These are phyloP conservation scores for Bovichtus diacanthus DNA, from an alignment of 2,797 vertebrate species.

Conservation along the genomic window DNA sequence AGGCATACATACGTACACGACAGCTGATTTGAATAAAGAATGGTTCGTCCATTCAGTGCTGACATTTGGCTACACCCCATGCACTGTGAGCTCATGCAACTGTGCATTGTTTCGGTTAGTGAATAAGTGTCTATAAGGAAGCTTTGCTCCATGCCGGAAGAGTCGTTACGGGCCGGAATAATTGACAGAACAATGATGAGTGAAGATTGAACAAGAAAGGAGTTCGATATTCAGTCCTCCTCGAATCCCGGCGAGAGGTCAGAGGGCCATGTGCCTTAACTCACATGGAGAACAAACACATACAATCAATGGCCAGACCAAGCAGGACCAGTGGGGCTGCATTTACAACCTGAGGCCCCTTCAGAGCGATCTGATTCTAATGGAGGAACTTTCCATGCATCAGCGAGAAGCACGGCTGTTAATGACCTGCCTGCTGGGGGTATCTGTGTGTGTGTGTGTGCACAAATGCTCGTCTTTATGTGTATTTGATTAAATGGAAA, in stretches of 20 bases:
- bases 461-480: slow-evolving; percentile 30
- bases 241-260: slow-evolving; percentile 65
- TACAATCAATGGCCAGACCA: slow-evolving; percentile 71
- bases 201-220: slow-evolving; percentile 74
- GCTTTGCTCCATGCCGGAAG: slow-evolving; percentile 34
- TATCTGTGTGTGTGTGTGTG: background rate
- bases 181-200: slow-evolving; percentile 80
- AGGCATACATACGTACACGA: slow-evolving; percentile 1
- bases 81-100: slow-evolving; percentile 43
- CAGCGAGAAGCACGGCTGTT: slow-evolving; percentile 51
- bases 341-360: slow-evolving; percentile 70
- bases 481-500: slow-evolving; percentile 53
- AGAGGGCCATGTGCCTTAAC: slow-evolving; percentile 63
- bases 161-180: slow-evolving; percentile 61
- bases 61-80: slow-evolving; percentile 46
- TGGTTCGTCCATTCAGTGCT: slow-evolving; percentile 36
- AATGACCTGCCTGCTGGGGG: slow-evolving; percentile 42
- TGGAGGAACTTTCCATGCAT: slow-evolving; percentile 45
- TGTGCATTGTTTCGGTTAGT: slow-evolving; percentile 59
- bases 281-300: slow-evolving; percentile 64
- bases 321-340: slow-evolving; percentile 58
- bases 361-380: slow-evolving; percentile 63
- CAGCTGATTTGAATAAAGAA: slow-evolving; percentile 45
- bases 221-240: slow-evolving; percentile 71
- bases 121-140: slow-evolving; percentile 53